Conservation (phyloP, 2,797 vertebrate genomes). For the Oreochromis mossambicus region DNA sequence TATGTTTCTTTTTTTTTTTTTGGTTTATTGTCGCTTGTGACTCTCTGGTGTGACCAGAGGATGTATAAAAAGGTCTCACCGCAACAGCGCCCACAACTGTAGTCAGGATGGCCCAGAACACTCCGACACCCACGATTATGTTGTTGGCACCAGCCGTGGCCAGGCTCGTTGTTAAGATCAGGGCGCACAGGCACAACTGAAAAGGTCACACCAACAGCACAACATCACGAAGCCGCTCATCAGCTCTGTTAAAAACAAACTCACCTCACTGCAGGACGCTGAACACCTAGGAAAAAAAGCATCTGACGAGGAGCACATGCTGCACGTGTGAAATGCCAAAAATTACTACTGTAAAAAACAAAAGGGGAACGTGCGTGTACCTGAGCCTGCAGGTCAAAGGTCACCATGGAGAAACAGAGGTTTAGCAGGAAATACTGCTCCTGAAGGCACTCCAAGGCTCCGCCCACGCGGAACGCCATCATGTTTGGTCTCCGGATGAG, state of each 20-base stretch:
- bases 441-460: slow-evolving; percentile 81
- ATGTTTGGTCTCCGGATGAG: slow-evolving; percentile 78
- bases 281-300: background rate
- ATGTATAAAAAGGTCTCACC: slow-evolving; percentile 63
- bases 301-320: fast-evolving
- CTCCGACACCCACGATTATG: slow-evolving; percentile 74
- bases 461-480: slow-evolving; percentile 86
- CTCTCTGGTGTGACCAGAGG: background rate
- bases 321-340: background rate
- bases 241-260: background rate
- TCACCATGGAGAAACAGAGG: slow-evolving; percentile 86
- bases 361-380: slow-evolving; percentile 37
- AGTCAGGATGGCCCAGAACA: slow-evolving; percentile 81
- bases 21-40: background rate
- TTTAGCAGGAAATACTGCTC: slow-evolving; percentile 82
- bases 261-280: background rate
- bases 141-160: slow-evolving; percentile 58
- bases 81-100: slow-evolving; percentile 73
- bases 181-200: slow-evolving; percentile 82
- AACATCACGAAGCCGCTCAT: background rate
- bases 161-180: slow-evolving; percentile 72
- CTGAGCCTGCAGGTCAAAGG: slow-evolving; percentile 88
- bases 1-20: background rate
- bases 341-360: background rate
- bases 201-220: background rate